Conservation (phyloP, 2,113 vertebrate species). For the Lichenostomus cassidix region DNA sequence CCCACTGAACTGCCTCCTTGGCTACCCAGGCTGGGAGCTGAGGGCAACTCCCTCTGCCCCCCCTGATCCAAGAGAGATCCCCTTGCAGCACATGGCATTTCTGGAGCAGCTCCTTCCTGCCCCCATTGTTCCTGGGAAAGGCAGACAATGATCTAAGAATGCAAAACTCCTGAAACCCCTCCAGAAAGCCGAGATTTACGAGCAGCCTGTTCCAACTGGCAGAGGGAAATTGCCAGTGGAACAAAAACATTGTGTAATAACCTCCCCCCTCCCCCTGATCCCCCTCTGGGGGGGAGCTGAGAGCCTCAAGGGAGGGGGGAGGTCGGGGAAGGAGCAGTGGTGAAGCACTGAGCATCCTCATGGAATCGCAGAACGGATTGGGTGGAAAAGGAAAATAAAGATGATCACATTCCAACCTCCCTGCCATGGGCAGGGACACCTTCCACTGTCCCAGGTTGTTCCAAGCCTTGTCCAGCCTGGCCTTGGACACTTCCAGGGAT, state of each 20-base stretch:
- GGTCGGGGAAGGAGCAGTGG: rapidly evolving
- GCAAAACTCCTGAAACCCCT: conserved; percentile 28
- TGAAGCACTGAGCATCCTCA: not conserved
- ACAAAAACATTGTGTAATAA: conserved; percentile 39
- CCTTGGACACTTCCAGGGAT: not conserved
- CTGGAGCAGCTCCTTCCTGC: not conserved
- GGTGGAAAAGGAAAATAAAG: not conserved
- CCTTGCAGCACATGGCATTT: not conserved
- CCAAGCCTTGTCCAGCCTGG: not conserved
- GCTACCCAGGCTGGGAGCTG: not conserved
- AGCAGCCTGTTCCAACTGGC: conserved; percentile 43
- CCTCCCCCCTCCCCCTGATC: not conserved
- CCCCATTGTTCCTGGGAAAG: not conserved
- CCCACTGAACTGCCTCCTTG: not conserved
- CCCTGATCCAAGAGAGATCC: not conserved
- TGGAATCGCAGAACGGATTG: not conserved
- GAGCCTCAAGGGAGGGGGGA: not conserved
- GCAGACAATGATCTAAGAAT: conserved; percentile 48
- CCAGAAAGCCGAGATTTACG: conserved; percentile 34
- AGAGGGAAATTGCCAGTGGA: not conserved
- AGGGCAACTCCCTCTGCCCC: not conserved
- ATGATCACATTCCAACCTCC: rapidly evolving
- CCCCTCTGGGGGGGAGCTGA: not conserved
- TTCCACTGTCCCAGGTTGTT: not conserved
- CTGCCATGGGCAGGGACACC: not conserved